phyloP scores from a whole-genome alignment of 2,797 vertebrate species.

The Pempheris klunzingeri region DNA sequence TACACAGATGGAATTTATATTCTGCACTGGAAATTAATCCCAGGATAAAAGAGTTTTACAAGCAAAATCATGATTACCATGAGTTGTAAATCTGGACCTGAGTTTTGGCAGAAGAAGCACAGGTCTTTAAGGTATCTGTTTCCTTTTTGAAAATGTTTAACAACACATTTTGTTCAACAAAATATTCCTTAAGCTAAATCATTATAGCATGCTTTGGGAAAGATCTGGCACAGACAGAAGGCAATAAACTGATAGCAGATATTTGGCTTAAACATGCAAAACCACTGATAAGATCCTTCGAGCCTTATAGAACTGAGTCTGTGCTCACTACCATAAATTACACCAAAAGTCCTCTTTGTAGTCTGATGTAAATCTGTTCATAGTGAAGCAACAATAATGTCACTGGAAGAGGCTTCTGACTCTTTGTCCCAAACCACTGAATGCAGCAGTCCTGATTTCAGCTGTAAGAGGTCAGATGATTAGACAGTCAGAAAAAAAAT shows the following conservation, averaged over 20 bases:
- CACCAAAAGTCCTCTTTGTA: background rate
- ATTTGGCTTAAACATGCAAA: too few relatives aligned
- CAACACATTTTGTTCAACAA: too few relatives aligned
- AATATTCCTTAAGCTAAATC: too few relatives aligned
- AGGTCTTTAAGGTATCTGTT: background rate
- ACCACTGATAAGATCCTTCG: background rate
- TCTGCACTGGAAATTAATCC: background rate
- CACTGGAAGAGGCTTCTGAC: slow-evolving; percentile 12
- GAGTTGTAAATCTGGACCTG: too few relatives aligned
- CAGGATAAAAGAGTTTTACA: background rate
- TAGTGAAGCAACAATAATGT: slow-evolving; percentile 14
- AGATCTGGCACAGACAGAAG: too few relatives aligned
- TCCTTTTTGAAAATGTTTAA: too few relatives aligned
- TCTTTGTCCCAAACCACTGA: slow-evolving; percentile 3
- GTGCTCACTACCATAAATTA: background rate
- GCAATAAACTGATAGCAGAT: background rate
- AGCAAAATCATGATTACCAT: background rate
- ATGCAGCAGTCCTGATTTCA: background rate
- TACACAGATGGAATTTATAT: too few relatives aligned
- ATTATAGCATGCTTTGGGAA: background rate
- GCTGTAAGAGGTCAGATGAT: too few relatives aligned
- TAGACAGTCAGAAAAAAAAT: too few relatives aligned
- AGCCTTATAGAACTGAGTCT: background rate
- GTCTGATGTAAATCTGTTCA: slow-evolving; percentile 13
- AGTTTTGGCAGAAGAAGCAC: background rate